These are phyloP conservation scores for Malurus alboscapulatus DNA, from an alignment of 2,113 vertebrate genomes.

Conservation along the genomic window DNA sequence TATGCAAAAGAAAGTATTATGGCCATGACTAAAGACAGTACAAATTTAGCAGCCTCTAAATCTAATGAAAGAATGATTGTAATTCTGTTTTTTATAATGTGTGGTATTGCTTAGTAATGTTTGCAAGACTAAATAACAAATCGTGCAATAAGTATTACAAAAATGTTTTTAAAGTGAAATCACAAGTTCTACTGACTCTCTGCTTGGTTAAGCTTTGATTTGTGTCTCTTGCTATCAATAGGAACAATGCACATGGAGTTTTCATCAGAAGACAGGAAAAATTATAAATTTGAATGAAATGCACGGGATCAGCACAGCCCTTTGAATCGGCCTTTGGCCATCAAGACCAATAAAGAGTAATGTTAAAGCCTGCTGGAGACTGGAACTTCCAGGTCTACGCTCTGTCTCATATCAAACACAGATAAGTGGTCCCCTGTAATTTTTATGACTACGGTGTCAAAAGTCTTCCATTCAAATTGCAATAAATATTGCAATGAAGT, in stretches of 20 bases:
- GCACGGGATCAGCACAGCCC: constrained; percentile 30
- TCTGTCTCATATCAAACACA: constrained; percentile 78
- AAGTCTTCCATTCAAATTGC: constrained; percentile 89
- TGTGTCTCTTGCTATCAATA: background rate
- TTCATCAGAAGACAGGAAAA: background rate
- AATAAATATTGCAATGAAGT: constrained; percentile 95
- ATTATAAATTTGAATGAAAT: background rate
- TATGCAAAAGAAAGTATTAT: background rate
- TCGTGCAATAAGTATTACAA: background rate
- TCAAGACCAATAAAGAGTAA: constrained; percentile 66
- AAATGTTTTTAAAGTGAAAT: background rate
- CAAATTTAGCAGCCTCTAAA: background rate
- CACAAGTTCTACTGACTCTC: background rate
- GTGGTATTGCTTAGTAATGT: background rate
- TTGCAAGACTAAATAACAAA: background rate
- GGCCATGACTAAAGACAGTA: background rate
- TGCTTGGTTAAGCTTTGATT: background rate
- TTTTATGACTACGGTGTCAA: constrained; percentile 92
- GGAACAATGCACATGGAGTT: background rate
- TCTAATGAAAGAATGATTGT: background rate
- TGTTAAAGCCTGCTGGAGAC: constrained; percentile 54
- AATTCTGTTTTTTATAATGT: background rate
- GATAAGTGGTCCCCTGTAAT: constrained; percentile 83
- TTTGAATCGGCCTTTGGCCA: constrained; percentile 56
- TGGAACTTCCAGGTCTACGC: constrained; percentile 68